phyloP scores from a whole-genome alignment of 2,797 vertebrate genomes.

The Ibycter americanus region DNA sequence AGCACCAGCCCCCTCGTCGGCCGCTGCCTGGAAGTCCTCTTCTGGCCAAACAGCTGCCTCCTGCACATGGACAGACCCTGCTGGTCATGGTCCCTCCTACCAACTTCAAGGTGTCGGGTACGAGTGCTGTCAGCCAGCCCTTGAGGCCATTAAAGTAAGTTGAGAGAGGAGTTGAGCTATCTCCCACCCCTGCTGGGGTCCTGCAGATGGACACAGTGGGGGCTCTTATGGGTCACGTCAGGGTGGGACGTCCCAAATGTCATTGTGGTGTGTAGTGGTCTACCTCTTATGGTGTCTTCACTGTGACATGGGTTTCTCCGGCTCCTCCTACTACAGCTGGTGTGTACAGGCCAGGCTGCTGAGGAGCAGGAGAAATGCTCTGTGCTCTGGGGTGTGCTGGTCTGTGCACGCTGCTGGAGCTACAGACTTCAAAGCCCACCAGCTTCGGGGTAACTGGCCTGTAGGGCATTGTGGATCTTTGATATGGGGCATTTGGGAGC shows the following conservation, averaged over 20 bases:
- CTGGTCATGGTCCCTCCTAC: constrained; percentile 85
- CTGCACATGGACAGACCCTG: constrained; percentile 67
- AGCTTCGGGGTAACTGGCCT: not conserved
- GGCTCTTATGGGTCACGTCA: not conserved
- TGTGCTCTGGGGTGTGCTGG: not conserved
- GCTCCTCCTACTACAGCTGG: accelerated
- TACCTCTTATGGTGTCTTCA: not conserved
- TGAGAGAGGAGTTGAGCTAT: not conserved
- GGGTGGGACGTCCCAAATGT: not conserved
- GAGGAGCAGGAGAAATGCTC: not conserved
- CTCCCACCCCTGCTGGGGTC: not conserved
- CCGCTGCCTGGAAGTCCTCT: constrained; percentile 84
- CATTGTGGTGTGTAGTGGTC: not conserved
- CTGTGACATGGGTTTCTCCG: not conserved
- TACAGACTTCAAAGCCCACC: not conserved
- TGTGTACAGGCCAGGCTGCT: not conserved
- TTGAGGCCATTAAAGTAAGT: constrained; percentile 79
- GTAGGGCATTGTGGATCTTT: not conserved
- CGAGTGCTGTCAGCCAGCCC: constrained; percentile 68
- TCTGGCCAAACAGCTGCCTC: constrained; percentile 67
- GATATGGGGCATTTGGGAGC: not conserved
- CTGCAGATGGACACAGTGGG: not conserved
- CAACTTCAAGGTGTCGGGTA: constrained; percentile 70
- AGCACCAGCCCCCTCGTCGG: constrained; percentile 79
- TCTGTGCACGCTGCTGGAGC: not conserved